phyloP scores from a whole-genome alignment of 2,113 vertebrate species.

The Ornithorhynchus anatinus region DNA sequence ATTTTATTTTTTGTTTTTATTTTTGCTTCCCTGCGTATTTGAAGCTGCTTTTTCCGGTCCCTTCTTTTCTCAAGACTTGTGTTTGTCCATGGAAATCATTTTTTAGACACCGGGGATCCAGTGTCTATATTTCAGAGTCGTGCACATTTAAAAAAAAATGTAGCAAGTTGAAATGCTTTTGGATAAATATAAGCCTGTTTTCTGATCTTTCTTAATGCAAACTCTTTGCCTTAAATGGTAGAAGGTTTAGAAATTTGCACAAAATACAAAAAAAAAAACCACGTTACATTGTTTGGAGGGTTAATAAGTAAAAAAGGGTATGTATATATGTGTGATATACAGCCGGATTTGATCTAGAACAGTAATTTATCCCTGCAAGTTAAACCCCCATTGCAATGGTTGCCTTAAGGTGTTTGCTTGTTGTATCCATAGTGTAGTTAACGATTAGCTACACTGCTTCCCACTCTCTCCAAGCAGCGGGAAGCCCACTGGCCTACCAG shows the following conservation, averaged over 20 bases:
- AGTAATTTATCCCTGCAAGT: slow-evolving; percentile 50
- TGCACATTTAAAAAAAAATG: slow-evolving; percentile 48
- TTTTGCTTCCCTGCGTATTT: slow-evolving; percentile 56
- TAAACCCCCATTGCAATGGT: slow-evolving; percentile 74
- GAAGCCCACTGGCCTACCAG: slow-evolving; percentile 76
- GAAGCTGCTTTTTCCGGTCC: slow-evolving; percentile 68
- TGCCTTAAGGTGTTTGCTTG: slow-evolving; percentile 83
- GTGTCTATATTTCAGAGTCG: slow-evolving; percentile 38
- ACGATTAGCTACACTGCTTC: slow-evolving; percentile 65
- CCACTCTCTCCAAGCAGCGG: slow-evolving; percentile 58
- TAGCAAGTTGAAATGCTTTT: slow-evolving; percentile 58
- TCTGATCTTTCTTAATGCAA: slow-evolving; percentile 67
- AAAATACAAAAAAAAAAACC: slow-evolving; percentile 65
- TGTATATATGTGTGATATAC: slow-evolving; percentile 21
- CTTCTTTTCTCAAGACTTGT: slow-evolving; percentile 45
- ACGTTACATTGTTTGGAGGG: slow-evolving; percentile 73
- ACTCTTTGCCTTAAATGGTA: slow-evolving; percentile 73
- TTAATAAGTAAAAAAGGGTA: slow-evolving; percentile 66
- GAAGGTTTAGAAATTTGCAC: slow-evolving; percentile 83
- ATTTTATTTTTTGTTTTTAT: slow-evolving; percentile 1
- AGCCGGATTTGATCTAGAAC: slow-evolving; percentile 38
- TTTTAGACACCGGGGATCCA: slow-evolving; percentile 41
- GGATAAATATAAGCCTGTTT: slow-evolving; percentile 61
- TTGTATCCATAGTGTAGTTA: slow-evolving; percentile 69
- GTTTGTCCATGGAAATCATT: slow-evolving; percentile 64